Percentiles rank a stretch among this genome's conserved stretches.
phyloP scores from a whole-genome alignment of 2,888 invertebrate species.

The Argyresthia goedartella region DNA sequence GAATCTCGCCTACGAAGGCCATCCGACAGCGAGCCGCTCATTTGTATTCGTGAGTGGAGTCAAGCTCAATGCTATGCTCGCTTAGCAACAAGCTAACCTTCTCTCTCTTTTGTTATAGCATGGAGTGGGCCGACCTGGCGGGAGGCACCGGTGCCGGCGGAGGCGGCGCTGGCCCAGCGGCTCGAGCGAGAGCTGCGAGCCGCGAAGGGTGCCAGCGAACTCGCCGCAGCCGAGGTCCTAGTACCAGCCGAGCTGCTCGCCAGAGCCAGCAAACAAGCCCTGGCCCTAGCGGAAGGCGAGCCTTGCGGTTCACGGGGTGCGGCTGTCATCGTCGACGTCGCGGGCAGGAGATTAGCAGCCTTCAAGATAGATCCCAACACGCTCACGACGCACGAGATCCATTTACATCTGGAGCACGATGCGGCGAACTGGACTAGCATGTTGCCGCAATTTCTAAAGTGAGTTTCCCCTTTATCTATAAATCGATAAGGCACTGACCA shows the following conservation, averaged over 20 bases:
- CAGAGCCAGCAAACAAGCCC: slow-evolving; percentile 82
- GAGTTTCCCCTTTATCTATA: slow-evolving; percentile 48
- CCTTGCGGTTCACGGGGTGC: slow-evolving; percentile 92
- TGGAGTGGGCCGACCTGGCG: slow-evolving; percentile 62
- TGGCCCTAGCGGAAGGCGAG: slow-evolving; percentile 88
- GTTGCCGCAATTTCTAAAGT: slow-evolving; percentile 92
- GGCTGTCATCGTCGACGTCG: slow-evolving; percentile 86
- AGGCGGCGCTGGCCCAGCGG: slow-evolving; percentile 78
- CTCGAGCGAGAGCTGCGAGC: slow-evolving; percentile 84
- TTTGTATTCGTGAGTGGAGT: no score
- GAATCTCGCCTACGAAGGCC: not conserved
- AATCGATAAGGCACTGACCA: not conserved
- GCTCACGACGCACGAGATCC: slow-evolving; percentile 91
- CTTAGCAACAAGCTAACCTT: slow-evolving; percentile 15
- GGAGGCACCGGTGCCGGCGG: slow-evolving; percentile 66
- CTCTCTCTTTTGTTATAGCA: slow-evolving; percentile 43
- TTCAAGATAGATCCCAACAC: slow-evolving; percentile 89
- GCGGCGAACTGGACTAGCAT: slow-evolving; percentile 88
- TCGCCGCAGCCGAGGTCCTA: slow-evolving; percentile 87
- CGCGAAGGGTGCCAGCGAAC: slow-evolving; percentile 82
- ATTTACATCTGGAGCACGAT: slow-evolving; percentile 89
- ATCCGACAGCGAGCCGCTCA: no score
- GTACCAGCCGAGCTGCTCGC: slow-evolving; percentile 86
- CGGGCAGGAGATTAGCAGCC: slow-evolving; percentile 83
- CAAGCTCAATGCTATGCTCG: no score